Base-by-base conservation (phyloP, 30 jellyfish, hydroid and myxozoan species). In the Cassiopea xamachana region DNA sequence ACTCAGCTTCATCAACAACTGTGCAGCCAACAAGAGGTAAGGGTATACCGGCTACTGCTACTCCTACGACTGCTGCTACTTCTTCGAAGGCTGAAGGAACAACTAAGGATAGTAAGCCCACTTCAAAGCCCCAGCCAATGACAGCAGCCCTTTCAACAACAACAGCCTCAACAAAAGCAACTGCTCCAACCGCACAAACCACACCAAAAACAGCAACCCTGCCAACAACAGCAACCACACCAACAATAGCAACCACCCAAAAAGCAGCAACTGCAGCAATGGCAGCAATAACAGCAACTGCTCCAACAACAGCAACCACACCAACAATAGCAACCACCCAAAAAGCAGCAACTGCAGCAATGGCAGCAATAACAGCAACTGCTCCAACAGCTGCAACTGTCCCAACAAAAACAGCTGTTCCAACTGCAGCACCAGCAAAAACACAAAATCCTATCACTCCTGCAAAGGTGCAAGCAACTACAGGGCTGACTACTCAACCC, bases 11-110 rank as follows among this genome's bases (percentile, higher is more conserved):
- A 12, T 71, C 68, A 43, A 61, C 87, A 78, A 78, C 87, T 10
- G 87, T 78, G n/a, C 87, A 78, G 55, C 87, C 87, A 51, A 78
- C 89, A 5, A 60, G 89, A 61, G 80, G 89, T 13, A 51, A 64
- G 8, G 89, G 80, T 14, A 60, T 81, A 3, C 89, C 89, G 13
- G 67, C 81, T 2, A 46, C 62, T 62, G 71, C 89, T 45, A 81
- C 89, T 58, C 81, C 89, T 1, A 62, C 69, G 2, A 15, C 89
- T 2, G 70, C 70, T 9, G 82, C 60, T 7, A 73, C 82, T 13
- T 5, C 82, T 13, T 12, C 7, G 64, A 7, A 73, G 59, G 7
- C 19, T 59, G n/a, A 79, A 47, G 60, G 19, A 73, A 55, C 88
- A 48, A 79, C 77, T n/a, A 27, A 55, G 12, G 64, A 3, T 3